A percentile compares a stretch with the other conserved stretches of the same genome.
Evolutionary conservation across 92 coral and sea anemone genomes (phyloP).

Genomic region (Epizoanthus stellaris): DNA sequence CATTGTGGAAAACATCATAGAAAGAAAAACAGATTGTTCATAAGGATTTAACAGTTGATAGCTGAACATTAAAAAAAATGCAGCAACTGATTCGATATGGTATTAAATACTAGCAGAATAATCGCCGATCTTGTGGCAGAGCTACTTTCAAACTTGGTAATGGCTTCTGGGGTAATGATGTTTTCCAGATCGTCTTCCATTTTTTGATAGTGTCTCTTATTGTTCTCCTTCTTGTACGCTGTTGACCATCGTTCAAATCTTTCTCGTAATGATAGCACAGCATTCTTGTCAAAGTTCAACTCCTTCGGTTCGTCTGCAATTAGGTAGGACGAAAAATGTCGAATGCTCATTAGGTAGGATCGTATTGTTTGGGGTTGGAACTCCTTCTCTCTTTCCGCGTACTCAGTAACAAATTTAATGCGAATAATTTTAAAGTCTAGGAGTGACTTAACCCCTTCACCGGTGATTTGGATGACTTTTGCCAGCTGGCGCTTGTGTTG

Average conservation of each 20-base stretch:
- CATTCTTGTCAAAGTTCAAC: background rate
- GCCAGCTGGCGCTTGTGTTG: conserved; percentile 28
- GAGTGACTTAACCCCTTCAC: background rate
- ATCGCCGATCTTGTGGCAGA: conserved; percentile 9
- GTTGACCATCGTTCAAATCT: conserved; percentile 32
- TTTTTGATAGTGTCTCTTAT: conserved; percentile 22
- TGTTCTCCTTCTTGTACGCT: conserved; percentile 26
- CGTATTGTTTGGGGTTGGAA: conserved; percentile 22
- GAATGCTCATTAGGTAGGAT: conserved; percentile 45
- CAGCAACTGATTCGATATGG: no score
- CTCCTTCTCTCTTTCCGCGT: background rate
- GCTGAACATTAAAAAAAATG: no score
- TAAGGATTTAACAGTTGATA: no score
- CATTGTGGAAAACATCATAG: no score
- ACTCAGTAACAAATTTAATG: background rate
- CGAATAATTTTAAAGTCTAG: conserved; percentile 21
- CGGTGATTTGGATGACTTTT: conserved; percentile 1
- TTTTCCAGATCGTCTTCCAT: conserved; percentile 17
- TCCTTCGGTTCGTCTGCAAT: conserved; percentile 23
- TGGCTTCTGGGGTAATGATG: background rate
- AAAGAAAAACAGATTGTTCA: no score
- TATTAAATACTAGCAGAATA: conserved; percentile 5
- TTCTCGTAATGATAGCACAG: conserved; percentile 17
- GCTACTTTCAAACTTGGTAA: conserved; percentile 5
- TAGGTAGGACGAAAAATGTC: conserved; percentile 21